Conservation (phyloP, 2,113 vertebrate species). For the Tyto alba region DNA sequence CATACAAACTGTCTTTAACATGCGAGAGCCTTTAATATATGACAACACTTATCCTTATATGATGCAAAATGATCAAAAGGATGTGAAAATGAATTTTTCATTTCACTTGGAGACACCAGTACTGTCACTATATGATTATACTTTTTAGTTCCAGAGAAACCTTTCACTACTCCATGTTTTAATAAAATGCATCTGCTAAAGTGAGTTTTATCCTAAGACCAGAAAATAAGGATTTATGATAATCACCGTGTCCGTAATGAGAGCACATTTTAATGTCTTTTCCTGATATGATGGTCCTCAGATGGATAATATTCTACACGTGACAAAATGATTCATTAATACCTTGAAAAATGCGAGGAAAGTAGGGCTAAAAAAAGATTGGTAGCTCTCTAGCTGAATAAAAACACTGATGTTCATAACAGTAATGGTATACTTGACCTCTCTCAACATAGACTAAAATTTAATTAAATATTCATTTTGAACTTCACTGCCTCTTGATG, state of each 20-base stretch:
- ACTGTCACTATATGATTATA: neutral
- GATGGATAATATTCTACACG: conserved; percentile 7
- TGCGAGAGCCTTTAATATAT: neutral
- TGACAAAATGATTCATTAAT: conserved; percentile 28
- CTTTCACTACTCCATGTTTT: neutral
- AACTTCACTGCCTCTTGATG: neutral
- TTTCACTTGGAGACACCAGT: neutral
- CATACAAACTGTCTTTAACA: neutral
- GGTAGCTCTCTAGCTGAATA: neutral
- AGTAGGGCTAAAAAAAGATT: neutral
- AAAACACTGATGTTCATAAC: neutral
- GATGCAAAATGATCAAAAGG: neutral
- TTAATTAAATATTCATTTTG: conserved; percentile 6
- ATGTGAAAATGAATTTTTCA: neutral
- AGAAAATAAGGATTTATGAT: neutral
- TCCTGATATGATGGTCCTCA: neutral
- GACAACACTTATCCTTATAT: neutral
- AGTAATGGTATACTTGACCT: neutral
- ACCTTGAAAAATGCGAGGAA: neutral
- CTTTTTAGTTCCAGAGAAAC: neutral
- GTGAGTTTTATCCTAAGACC: neutral
- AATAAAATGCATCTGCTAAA: neutral
- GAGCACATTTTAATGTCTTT: neutral
- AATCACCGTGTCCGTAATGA: neutral
- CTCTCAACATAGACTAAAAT: neutral